Base-by-base conservation (phyloP, 92 coral and sea anemone species). In the Umimayanthus kanabou region DNA sequence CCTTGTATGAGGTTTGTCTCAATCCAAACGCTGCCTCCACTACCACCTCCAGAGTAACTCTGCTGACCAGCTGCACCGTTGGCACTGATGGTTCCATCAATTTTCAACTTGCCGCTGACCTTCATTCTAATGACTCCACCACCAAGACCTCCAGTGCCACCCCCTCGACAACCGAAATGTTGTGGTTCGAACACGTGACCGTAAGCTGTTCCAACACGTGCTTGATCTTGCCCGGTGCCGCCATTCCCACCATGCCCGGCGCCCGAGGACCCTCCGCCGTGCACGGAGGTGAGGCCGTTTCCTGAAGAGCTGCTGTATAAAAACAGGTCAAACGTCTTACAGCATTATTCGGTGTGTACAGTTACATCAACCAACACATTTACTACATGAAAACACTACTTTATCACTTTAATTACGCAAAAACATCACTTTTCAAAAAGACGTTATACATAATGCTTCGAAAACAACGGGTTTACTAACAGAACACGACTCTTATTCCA, bases 161-260 rank as follows among this genome's bases (percentile, higher is more conserved):
- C 99, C 2, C 99, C 99, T 28, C 89, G 95, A 64, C 98, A 97
- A 11, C 99, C 99, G 79, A 93, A 95, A 93, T 97, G 98, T 84
- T 91, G 87, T 28, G 99, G 99, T 80, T 97, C 97, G 61, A 93
- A 97, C 85, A 95, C 84, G 89, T 97, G 98, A 87, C 99, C 99
- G 71, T 93, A 97, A 13, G 99, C 97, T 43, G 88, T 88, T 49
- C 99, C 99, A 77, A 97, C 99, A 78, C 93, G 99, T 66, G 92
- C 88, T 57, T 93, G 96, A 55, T 80, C 84, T 64, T 83, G 71
- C 15, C 99, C 99, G 57, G 89, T 84, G 13, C 99, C 99, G 4
- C 99, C 99, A 57, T 93, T 97, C 81, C 99, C 99, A 28, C 97
- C 99, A 89, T 97, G 99, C 75, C 99, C 99, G 4, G 98, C 99